These are phyloP conservation scores for Spizaetus ornatus DNA, from an alignment of 2,113 vertebrate genomes.

Conservation along the genomic window DNA sequence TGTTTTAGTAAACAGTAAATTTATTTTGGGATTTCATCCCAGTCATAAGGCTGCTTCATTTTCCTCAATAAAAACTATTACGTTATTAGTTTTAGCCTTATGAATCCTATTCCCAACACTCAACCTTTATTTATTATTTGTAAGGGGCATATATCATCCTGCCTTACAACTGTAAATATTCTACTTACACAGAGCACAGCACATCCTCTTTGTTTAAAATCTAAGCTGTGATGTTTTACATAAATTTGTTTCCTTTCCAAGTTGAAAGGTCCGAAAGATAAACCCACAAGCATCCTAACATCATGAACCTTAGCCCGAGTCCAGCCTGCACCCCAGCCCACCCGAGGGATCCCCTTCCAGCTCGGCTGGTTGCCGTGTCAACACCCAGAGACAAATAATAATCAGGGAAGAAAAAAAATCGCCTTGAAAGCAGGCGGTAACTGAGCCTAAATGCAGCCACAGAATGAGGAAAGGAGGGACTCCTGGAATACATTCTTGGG, in stretches of 20 bases:
- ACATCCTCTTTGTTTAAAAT: constrained; percentile 62
- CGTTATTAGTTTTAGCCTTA: constrained; percentile 23
- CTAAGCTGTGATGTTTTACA: constrained; percentile 20
- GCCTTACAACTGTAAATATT: constrained; percentile 55
- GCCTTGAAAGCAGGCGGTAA: background rate
- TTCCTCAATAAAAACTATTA: background rate
- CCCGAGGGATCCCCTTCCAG: background rate
- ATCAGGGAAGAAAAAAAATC: background rate
- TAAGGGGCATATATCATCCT: constrained; percentile 49
- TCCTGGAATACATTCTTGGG: background rate
- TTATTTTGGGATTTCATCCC: background rate
- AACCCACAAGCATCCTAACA: background rate
- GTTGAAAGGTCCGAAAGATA: constrained; percentile 8
- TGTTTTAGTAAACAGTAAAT: constrained; percentile 11
- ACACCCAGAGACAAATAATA: background rate
- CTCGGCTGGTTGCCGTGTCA: background rate
- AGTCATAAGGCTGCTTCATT: background rate
- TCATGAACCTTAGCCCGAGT: background rate
- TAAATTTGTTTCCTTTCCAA: constrained; percentile 33
- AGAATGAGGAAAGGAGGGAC: background rate
- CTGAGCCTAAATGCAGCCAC: background rate
- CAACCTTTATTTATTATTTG: constrained; percentile 58
- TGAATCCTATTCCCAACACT: constrained; percentile 38
- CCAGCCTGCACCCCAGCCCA: background rate
- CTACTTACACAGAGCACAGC: background rate